These are phyloP conservation scores for Cebus imitator DNA, from an alignment of 2,113 vertebrate genomes.

Conservation along the genomic window DNA sequence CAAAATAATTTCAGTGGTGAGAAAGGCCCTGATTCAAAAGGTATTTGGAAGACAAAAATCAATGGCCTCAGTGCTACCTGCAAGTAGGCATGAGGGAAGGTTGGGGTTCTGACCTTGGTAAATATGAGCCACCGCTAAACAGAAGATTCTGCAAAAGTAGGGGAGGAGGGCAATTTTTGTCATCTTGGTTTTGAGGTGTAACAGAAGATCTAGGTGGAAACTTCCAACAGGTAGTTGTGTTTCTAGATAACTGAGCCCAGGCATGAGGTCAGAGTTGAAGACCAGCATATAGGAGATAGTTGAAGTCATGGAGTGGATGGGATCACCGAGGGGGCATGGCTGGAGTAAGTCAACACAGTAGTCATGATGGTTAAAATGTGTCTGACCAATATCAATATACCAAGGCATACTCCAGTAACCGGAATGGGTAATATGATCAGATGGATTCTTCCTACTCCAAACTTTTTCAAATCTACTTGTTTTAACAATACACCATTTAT, in stretches of 20 bases:
- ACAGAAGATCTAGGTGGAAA: not conserved
- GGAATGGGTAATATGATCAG: not conserved
- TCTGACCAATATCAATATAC: not conserved
- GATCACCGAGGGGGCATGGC: not conserved
- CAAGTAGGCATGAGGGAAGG: not conserved
- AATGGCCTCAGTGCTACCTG: not conserved
- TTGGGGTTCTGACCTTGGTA: not conserved
- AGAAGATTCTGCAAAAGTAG: not conserved
- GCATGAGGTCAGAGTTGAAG: not conserved
- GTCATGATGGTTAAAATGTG: not conserved
- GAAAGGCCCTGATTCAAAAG: not conserved
- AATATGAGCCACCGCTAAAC: not conserved
- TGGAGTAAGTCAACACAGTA: not conserved
- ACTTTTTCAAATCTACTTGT: not conserved
- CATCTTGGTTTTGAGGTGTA: not conserved
- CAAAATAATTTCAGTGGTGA: not conserved
- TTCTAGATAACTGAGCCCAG: not conserved
- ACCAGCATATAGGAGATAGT: accelerated
- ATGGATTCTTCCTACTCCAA: not conserved
- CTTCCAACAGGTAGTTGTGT: too few relatives aligned
- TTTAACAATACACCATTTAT: not conserved
- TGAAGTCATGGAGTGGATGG: not conserved
- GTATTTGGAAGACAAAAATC: not conserved
- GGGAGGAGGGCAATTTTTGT: not conserved
- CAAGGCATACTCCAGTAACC: not conserved